Base-by-base conservation (phyloP, 2,113 vertebrate genomes). In the Chamaea fasciata region DNA sequence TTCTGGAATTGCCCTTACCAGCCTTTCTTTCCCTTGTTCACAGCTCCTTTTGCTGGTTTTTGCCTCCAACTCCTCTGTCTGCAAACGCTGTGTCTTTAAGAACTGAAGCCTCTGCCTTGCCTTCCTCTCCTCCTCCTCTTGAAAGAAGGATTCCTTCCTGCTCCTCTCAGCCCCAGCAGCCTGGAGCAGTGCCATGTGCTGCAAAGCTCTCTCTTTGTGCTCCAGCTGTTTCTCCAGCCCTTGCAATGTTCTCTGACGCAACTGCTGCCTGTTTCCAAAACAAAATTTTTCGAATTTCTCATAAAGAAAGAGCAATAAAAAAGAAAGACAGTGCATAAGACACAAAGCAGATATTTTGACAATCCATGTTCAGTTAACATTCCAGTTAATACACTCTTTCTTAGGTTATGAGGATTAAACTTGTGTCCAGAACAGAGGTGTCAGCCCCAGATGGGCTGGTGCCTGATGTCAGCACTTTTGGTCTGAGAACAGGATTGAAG, bases 171-270 rank as follows among this genome's bases (percentile, higher is more conserved):
- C 92, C 46, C 42, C 44, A 62, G 95, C 93, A 87, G 71, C 69
- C 87, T 94, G 92, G 85, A 97, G 95, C 53, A 89, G 64, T 59
- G 93, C 91, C 75, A 75, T 3, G 16, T 37, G 92, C 87, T 83
- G 76, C 74, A 79, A 81, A 80, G 77, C 90, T 76, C 52, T 88
- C 30, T 86, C 92, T 85, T 79, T 42, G 53, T 87, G 31, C 69
- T 96, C 96, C 92, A 95, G 92, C 92, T 90, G 92, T 91, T 94
- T 97, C 93, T 96, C 88, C 83, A 93, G 68, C 41, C 19, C 78
- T 89, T 96, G 87, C 64, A 83, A 64, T 46, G 81, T 92, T 88
- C 96, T 88, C 89, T 97, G 96, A 91, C 1, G 71, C 59, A 94
- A 95, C 23, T 1, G 53, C 31, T 95, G 91, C 71, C 97, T 97